Conservation (phyloP, 2,888 invertebrate genomes). For the Melanostoma scalare region DNA sequence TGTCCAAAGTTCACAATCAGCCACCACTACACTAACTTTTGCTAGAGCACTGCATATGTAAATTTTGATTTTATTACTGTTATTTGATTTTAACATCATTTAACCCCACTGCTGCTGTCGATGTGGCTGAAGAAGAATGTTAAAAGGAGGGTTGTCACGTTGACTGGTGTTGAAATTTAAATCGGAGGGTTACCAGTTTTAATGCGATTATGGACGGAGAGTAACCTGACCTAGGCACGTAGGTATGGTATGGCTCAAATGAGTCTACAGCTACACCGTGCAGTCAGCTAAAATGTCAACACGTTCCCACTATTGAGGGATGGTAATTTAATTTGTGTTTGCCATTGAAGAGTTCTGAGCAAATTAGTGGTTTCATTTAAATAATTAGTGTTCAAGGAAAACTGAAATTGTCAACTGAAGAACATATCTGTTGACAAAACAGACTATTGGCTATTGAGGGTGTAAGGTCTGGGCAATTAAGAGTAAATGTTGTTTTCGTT, state of each 20-base stretch:
- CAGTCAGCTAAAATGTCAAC: slow-evolving; percentile 60
- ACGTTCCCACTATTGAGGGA: slow-evolving; percentile 37
- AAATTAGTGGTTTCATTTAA: slow-evolving; percentile 80
- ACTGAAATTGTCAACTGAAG: slow-evolving; percentile 47
- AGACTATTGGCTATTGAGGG: slow-evolving; percentile 10
- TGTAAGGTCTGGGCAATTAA: slow-evolving; percentile 34
- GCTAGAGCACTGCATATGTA: slow-evolving; percentile 32
- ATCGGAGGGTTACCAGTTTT: slow-evolving; percentile 63
- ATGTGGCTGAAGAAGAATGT: too few species aligned
- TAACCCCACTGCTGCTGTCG: slow-evolving; percentile 21
- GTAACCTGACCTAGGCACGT: slow-evolving; percentile 57
- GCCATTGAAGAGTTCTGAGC: slow-evolving; percentile 61
- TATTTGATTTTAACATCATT: slow-evolving; percentile 67
- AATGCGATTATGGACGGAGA: slow-evolving; percentile 58
- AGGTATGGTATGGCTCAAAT: slow-evolving; percentile 38
- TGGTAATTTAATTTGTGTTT: slow-evolving; percentile 63
- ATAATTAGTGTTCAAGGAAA: slow-evolving; percentile 60
- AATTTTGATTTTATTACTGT: slow-evolving; percentile 64
- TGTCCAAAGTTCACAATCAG: not conserved
- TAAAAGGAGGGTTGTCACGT: slow-evolving; percentile 18
- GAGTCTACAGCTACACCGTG: not conserved
- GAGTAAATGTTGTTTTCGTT: slow-evolving; percentile 17
- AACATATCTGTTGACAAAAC: slow-evolving; percentile 60
- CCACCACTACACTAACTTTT: not conserved
- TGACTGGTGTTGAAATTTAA: slow-evolving; percentile 43